Percentiles rank a stretch among this genome's conserved stretches.
Conservation (phyloP, 2,888 invertebrate species). For the Hemicrepidius hirtus region DNA sequence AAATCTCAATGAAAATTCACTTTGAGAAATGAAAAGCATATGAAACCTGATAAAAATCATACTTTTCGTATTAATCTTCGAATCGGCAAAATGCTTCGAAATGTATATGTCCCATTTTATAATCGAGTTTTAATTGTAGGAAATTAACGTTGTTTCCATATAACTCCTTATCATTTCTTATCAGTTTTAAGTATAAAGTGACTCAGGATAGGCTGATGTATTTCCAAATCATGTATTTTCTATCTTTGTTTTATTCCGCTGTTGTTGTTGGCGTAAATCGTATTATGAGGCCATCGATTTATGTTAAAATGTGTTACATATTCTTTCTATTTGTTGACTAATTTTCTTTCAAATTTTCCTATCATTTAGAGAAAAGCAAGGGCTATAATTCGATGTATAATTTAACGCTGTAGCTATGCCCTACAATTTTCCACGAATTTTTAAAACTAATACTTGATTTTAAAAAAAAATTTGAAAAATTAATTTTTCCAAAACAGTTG, state of each 20-base stretch:
- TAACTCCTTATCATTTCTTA: slow-evolving; percentile 34
- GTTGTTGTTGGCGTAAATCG: slow-evolving; percentile 19
- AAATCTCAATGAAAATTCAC: slow-evolving; percentile 2
- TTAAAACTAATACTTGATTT: too few relatives aligned
- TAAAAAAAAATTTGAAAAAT: too few relatives aligned
- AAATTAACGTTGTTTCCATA: slow-evolving; percentile 36
- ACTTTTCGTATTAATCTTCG: neutral
- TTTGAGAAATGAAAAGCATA: neutral
- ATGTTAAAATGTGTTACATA: too few relatives aligned
- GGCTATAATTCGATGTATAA: too few relatives aligned
- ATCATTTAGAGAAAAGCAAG: neutral
- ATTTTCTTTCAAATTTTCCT: neutral
- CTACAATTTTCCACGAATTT: too few relatives aligned
- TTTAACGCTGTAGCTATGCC: too few relatives aligned
- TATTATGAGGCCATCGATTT: slow-evolving; percentile 7
- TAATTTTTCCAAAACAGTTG: too few relatives aligned
- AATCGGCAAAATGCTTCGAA: neutral
- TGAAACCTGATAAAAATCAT: neutral
- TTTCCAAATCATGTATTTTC: slow-evolving; percentile 33
- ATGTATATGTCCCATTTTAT: neutral
- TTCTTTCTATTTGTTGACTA: too few relatives aligned
- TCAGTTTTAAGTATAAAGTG: slow-evolving; percentile 42
- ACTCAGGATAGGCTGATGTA: slow-evolving; percentile 50
- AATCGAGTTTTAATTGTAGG: slow-evolving; percentile 19
- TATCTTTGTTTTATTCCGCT: slow-evolving; percentile 31